Base-by-base conservation (phyloP, 2,888 invertebrate genomes). In the Aspidiotus destructor region DNA sequence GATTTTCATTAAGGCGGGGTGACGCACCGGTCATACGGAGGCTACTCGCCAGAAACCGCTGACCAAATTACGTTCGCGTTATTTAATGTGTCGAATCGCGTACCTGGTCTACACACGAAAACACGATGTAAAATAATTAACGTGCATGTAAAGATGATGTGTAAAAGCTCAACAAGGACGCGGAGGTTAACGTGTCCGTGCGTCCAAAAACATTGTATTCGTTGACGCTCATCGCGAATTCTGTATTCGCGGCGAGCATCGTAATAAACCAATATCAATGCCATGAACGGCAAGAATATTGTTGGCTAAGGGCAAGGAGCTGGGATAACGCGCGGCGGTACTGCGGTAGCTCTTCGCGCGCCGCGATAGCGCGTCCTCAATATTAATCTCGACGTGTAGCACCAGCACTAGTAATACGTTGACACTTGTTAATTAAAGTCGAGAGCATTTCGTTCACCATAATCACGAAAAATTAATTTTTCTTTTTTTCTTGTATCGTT, bases 281-380 rank as follows among this genome's bases (percentile, higher is more conserved):
- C 65, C 65, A 65, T 44, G 65, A 65, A 65, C 65, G 65, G 65
- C 65, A 42, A 44, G 55, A 44, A 54, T 44, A 62, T 11, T 65
- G n/a, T 44, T 65, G 65, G 65, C 65, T 65, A 65, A 65, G 65
- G 65, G 65, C 65, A 65, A 65, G 65, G 65, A 65, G 65, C 58
- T 65, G 44, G 28, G 58, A 65, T 65, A 65, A 65, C 65, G 58
- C 57, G 64, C 44, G 48, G 48, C 48, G 48, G 48, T 48, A 48
- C 28, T 28, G 28, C 28, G 28, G 28, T 48, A 48, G 48, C 10
- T 11, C 48, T n/a, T 13, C n/a, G n/a, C 11, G n/a, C 48, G 48
- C 10, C 48, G 10, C 48, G 48, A n/a, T 48, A n/a, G 11, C 10
- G 17, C 63, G 54, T 63, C 54, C 63, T 63, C 63, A 63, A 63